A percentile compares a stretch with the other conserved stretches of the same genome.
Evolutionary conservation across 35 echinoderm and acorn worm genomes (phyloP).

Genomic region (Anneissia japonica): DNA sequence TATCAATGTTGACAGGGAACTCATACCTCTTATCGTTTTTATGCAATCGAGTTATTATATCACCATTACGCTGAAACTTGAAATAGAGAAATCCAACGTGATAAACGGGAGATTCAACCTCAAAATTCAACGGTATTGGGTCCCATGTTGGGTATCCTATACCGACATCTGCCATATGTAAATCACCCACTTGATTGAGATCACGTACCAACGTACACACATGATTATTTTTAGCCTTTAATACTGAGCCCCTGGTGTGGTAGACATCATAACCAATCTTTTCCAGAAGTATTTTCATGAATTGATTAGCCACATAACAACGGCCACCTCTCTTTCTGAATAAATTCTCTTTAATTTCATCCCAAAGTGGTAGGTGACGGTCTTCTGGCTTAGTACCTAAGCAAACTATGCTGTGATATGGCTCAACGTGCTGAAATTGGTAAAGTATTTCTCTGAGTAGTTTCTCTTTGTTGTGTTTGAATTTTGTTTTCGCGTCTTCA

Average conservation of each 20-base stretch:
- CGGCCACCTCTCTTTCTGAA: background rate
- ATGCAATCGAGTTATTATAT: too few species aligned
- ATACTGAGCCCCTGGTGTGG: background rate
- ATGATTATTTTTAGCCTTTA: background rate
- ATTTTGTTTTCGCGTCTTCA: too few species aligned
- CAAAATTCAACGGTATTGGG: background rate
- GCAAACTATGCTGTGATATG: background rate
- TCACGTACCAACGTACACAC: background rate
- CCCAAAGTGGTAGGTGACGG: background rate
- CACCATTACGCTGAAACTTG: too few species aligned
- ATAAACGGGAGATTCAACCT: background rate
- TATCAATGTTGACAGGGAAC: too few species aligned
- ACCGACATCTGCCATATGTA: background rate
- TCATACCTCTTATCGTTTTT: too few species aligned
- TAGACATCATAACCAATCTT: background rate
- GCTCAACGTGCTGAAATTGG: too few species aligned
- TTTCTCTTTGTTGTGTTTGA: too few species aligned
- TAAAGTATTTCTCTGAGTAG: too few species aligned
- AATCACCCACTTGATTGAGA: background rate
- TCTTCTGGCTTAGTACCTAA: background rate
- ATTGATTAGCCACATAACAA: background rate
- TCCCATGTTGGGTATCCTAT: background rate
- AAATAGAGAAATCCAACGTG: too few species aligned
- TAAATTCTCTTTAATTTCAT: conserved; percentile 9
- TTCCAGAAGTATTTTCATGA: background rate